Base-by-base conservation (phyloP, 2,113 vertebrate genomes). In the Eulemur macaco region DNA sequence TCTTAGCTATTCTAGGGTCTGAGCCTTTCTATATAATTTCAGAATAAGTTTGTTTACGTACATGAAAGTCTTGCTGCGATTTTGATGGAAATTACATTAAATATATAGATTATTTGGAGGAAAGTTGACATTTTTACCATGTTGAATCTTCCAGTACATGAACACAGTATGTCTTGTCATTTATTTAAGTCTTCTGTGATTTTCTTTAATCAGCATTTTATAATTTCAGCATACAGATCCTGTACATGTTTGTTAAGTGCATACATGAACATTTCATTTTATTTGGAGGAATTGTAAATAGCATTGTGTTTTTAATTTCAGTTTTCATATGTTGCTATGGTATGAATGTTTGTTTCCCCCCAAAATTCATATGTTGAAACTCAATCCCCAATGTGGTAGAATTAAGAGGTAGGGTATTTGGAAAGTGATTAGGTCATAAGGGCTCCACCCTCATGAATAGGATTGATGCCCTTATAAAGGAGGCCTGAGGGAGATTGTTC, bases 141-240 rank as follows among this genome's bases (percentile, higher is more conserved):
- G 50, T 31, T 90, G 63, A 89, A 20, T 81, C 58, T 83, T 87
- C 23, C 1, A 76, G 63, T 9, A 39, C 23, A 76, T 52, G 66
- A 83, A 63, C 47, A 84, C 2, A 21, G 37, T 42, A 64, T 63
- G 3, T 21, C 68, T 80, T 85, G 42, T 6, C 63, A 85, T 85
- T 74, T 78, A 84, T 80, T 93, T 86, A 95, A 27, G 8, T 83
- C 39, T 78, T 34, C 37, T 56, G 52, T 80, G 3, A 60, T 69
- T 84, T 86, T 80, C 81, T 94, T 52, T 10, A 34, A 86, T 92
- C 56, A 92, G 31, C 20, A 95, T 78, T 94, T 78, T 90, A 2
- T 47, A 80, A 84, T 90, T 92, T 90, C 2, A 73, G 34, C 20
- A 78, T 56, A 60, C 3, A 90, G 54, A 78, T 87, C 17, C 23